Evolutionary conservation across 2,888 invertebrate species (phyloP).

Genomic region (Agrochola litura): DNA sequence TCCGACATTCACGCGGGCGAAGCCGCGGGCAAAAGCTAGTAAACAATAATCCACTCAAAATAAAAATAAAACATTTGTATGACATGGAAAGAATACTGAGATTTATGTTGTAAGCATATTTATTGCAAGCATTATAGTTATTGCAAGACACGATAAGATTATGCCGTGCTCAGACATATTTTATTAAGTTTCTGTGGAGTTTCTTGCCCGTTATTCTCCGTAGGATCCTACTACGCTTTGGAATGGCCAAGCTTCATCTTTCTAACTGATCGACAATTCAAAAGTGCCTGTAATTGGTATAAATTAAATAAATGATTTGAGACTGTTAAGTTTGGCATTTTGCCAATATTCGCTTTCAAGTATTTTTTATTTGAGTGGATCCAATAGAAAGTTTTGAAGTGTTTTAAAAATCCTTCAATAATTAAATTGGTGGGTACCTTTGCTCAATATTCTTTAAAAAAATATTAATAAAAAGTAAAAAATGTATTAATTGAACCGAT

Average conservation of each 20-base stretch:
- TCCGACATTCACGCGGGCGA: too few relatives aligned
- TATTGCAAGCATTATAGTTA: background rate
- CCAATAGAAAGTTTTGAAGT: background rate
- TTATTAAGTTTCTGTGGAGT: too few relatives aligned
- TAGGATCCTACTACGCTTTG: background rate
- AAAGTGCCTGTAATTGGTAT: background rate
- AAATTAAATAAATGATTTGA: background rate
- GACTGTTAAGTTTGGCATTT: background rate
- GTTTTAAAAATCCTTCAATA: background rate
- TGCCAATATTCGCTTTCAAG: background rate
- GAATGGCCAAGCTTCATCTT: background rate
- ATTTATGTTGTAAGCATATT: background rate
- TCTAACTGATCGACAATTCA: background rate
- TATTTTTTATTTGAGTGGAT: background rate
- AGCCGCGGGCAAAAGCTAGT: too few relatives aligned
- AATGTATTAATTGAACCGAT: background rate
- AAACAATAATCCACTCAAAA: constrained; percentile 8
- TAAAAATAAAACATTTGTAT: constrained; percentile 6
- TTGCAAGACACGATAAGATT: background rate
- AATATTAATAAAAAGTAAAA: background rate
- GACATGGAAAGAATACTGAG: background rate
- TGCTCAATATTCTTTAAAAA: background rate
- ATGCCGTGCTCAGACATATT: background rate
- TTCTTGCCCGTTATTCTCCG: too few relatives aligned
- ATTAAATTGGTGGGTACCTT: background rate